Percentiles rank a stretch among this genome's conserved stretches.
phyloP scores from a whole-genome alignment of 2,888 invertebrate genomes.

The Branchinecta sandiegonensis region DNA sequence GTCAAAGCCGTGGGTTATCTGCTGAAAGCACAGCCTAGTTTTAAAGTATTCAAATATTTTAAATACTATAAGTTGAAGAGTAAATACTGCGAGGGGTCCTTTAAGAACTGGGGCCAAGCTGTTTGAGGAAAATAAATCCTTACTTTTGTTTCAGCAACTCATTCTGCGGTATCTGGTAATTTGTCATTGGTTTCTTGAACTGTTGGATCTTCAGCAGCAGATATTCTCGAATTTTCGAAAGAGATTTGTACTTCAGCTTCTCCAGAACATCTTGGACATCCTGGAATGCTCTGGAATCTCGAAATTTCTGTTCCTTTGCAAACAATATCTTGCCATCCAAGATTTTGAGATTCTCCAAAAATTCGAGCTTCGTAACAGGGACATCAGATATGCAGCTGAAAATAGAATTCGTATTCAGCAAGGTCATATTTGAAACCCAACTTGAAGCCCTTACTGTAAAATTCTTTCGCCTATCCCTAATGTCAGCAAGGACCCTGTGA shows the following conservation, averaged over 20 bases:
- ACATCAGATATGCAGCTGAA: constrained; percentile 73
- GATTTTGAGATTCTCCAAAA: constrained; percentile 72
- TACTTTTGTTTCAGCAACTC: constrained; percentile 85
- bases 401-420: constrained; percentile 25
- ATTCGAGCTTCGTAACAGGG: constrained; percentile 84
- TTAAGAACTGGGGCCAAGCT: no score
- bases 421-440: no score
- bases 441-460: no score
- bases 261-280: constrained; percentile 93
- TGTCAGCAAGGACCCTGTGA: no score
- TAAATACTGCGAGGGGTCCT: no score
- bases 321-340: constrained; percentile 93
- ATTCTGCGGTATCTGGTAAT: constrained; percentile 97
- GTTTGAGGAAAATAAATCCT: constrained; percentile 20
- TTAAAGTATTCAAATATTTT: no score
- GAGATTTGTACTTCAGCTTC: constrained; percentile 82
- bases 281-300: constrained; percentile 41
- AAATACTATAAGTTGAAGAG: no score
- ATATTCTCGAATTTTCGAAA: constrained; percentile 85
- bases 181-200: constrained; percentile 93
- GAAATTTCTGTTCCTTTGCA: constrained; percentile 61
- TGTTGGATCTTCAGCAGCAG: constrained; percentile 89
- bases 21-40: no score
- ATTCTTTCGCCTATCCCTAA: no score
- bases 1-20: no score